Percentiles rank a stretch among this genome's conserved stretches.
phyloP scores from a whole-genome alignment of 1,140 invertebrate genomes.

The Achatina immaculata region DNA sequence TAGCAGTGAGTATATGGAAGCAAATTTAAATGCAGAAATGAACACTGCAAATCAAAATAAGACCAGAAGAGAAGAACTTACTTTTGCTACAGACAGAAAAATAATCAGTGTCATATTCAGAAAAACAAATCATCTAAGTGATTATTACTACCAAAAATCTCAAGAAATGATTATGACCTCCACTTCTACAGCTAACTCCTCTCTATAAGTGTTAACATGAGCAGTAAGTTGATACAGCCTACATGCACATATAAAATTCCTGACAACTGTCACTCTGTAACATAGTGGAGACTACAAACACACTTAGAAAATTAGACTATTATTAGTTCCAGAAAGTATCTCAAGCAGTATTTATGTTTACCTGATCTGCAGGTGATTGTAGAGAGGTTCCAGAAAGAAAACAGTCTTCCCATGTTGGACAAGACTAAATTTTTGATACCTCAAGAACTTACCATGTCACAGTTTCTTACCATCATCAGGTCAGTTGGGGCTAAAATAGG shows the following conservation, averaged over 20 bases:
- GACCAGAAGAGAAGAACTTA: neutral
- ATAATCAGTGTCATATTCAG: neutral
- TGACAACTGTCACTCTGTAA: no score
- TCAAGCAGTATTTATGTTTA: neutral
- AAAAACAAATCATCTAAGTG: neutral
- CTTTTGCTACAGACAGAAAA: neutral
- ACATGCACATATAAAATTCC: no score
- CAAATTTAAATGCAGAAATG: neutral
- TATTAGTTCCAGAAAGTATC: no score
- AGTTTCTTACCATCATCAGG: constrained; percentile 78
- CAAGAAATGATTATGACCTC: neutral
- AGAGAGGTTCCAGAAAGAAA: constrained; percentile 76
- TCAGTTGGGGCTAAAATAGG: no score
- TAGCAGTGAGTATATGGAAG: constrained; percentile 68
- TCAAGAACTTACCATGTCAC: constrained; percentile 78
- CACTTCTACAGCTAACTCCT: no score
- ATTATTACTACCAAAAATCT: no score
- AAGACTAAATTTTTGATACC: constrained; percentile 80
- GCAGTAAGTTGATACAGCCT: no score
- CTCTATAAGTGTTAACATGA: no score
- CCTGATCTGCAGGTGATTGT: constrained; percentile 74
- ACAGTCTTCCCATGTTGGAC: constrained; percentile 76
- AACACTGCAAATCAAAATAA: neutral
- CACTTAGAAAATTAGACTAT: no score
- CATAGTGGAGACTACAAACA: no score